phyloP scores from a whole-genome alignment of 2,888 invertebrate genomes.

The Luperina nickerlii region DNA sequence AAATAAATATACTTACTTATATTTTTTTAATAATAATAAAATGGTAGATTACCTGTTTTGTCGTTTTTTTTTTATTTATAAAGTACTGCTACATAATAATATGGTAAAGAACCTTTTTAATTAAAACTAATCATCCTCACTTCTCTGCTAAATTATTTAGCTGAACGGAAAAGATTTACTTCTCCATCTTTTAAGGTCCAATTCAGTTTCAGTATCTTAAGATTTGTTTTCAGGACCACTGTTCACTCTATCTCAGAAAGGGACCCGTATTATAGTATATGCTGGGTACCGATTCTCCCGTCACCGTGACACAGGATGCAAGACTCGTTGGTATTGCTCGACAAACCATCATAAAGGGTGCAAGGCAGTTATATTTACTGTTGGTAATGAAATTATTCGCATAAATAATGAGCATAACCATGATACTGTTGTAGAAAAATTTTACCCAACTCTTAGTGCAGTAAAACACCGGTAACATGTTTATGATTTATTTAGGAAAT shows the following conservation, averaged over 20 bases:
- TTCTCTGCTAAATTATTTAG: neutral
- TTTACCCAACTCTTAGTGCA: neutral
- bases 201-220: neutral
- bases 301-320: constrained; percentile 54
- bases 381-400: constrained; percentile 58
- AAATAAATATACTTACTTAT: too few relatives aligned
- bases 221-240: neutral
- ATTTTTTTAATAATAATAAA: neutral
- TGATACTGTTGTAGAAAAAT: neutral
- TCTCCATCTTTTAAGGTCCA: too few relatives aligned
- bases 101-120: too few relatives aligned
- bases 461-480: neutral
- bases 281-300: constrained; percentile 36
- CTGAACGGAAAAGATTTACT: neutral
- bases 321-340: constrained; percentile 74
- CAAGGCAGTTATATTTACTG: constrained; percentile 68
- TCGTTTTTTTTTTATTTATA: neutral
- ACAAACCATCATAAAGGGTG: constrained; percentile 72
- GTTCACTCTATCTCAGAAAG: constrained; percentile 17
- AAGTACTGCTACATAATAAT: neutral
- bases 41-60: neutral
- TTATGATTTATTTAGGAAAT: neutral
- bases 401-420: constrained; percentile 43
- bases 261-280: constrained; percentile 20
- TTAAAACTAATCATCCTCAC: neutral